phyloP scores from a whole-genome alignment of 2,888 invertebrate genomes.

The Parnassius glacialis region DNA sequence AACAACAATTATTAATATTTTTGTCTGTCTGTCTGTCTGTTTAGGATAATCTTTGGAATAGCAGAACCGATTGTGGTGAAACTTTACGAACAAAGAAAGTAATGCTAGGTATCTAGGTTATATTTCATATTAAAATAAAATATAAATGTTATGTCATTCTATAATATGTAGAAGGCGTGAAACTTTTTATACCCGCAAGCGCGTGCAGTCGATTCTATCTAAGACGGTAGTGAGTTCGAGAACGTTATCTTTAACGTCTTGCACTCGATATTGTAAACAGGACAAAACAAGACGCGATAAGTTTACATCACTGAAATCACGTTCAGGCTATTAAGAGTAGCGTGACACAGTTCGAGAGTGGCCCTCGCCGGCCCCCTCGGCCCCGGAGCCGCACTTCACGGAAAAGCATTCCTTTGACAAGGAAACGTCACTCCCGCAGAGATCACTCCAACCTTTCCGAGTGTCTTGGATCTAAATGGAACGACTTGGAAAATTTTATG shows the following conservation, averaged over 20 bases:
- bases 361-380: constrained; percentile 2
- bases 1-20: too few species aligned
- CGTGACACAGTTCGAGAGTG: constrained; percentile 18
- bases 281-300: constrained; percentile 2
- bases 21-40: too few species aligned
- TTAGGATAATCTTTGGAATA: too few species aligned
- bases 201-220: constrained; percentile 5
- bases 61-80: too few species aligned
- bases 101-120: too few species aligned
- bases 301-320: constrained; percentile 8
- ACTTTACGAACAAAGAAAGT: too few species aligned
- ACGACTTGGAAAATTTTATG: constrained; percentile 1
- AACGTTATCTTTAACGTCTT: background rate
- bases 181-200: constrained; percentile 1
- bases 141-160: too few species aligned
- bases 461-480: background rate
- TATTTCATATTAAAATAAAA: too few species aligned
- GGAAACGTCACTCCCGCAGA: constrained; percentile 23
- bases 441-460: constrained; percentile 17
- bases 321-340: background rate
- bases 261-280: constrained; percentile 1
- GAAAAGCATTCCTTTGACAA: constrained; percentile 22
- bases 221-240: background rate
- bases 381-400: constrained; percentile 11
- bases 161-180: constrained; percentile 3